Evolutionary conservation across 2,113 vertebrate species (phyloP), one percentile per base, ranked within the genome.

Genomic region (Nerophis lumbriciformis): DNA sequence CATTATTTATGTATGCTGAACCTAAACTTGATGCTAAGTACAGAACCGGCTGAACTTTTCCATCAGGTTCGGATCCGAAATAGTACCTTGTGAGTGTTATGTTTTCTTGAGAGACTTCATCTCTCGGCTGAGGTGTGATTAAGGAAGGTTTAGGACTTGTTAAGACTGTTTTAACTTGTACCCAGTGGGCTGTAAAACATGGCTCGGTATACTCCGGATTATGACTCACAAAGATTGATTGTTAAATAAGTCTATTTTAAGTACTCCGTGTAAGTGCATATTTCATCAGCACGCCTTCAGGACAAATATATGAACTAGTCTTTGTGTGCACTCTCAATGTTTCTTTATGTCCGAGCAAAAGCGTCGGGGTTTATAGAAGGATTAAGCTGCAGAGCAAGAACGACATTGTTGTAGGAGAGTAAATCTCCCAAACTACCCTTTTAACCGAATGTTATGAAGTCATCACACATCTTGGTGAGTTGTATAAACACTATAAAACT

Each of bases 1-100:
- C 42, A 44, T 44, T 44, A 10, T 10, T 44, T 8, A 10, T 45
- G 10, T 11, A 45, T 5, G 42, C 42, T 45, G 42, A 45, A 9
- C 39, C 39, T 28, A 42, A 13, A 13, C 10, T 36, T 53, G 52
- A 14, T 53, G 28, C 19, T 36, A 10, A 36, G 52, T 53, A 66
- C 67, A 69, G 63, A 76, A 72, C 53, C 48, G 65, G 52, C 51
- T 61, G 0, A 48, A 65, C 55, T 72, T 77, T 48, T 77, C 75
- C 74, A 86, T 16, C 75, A 74, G 53, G 65, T 51, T 57, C 28
- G 49, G 11, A 73, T 75, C 77, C 84, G 62, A 75, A 78, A 58
- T 65, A 53, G 73, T 55, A 42, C 76, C 66, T 79, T 71, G 63
- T 66, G 67, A 36, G 48, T 76, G 72, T 80, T 82, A 78, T 82